Evolutionary conservation across 2,113 vertebrate species (phyloP), one percentile per base, ranked within the genome.

Genomic region (Dryoscopus gambensis): DNA sequence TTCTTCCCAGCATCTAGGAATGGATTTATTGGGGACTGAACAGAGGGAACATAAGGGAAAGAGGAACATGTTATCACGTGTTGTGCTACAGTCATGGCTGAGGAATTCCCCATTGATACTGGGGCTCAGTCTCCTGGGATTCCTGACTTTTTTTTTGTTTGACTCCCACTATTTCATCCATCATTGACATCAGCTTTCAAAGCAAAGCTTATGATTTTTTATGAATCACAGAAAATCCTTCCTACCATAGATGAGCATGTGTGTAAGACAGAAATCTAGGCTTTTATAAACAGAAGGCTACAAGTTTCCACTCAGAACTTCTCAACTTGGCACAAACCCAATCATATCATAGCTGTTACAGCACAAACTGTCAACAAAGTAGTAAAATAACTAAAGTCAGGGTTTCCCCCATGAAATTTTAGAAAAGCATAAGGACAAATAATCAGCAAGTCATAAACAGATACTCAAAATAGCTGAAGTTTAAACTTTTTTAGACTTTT

Each of bases 291-390:
- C 92, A 97, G 86, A 93, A 95, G 90, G 96, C 94, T 95, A 94
- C 88, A 92, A 96, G 74, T 96, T 97, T 97, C 90, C 91, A 96
- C 89, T 95, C 59, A 97, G 89, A 96, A 96, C 85, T 95, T 94
- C 88, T 86, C 64, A 89, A 80, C 80, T 68, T 96, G 95, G 96
- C 91, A 97, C 73, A 74, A 92, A 70, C 75, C 93, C 95, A 97
- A 91, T 87, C 83, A 74, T 90, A 95, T 89, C 94, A 93, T 85
- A 95, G 89, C 90, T 93, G 92, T 83, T 95, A 94, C 9, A 96
- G 64, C 59, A 93, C 75, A 84, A 96, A 94, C 92, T 96, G 95
- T 94, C 93, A 96, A 95, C 90, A 93, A 96, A 97, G 94, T 95
- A 92, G 82, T 95, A 91, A 96, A 96, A 74, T 57, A 97, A 95